Percentiles rank a stretch among this genome's conserved stretches.
Conservation (phyloP, 2,113 vertebrate species). For the Gallinago media region DNA sequence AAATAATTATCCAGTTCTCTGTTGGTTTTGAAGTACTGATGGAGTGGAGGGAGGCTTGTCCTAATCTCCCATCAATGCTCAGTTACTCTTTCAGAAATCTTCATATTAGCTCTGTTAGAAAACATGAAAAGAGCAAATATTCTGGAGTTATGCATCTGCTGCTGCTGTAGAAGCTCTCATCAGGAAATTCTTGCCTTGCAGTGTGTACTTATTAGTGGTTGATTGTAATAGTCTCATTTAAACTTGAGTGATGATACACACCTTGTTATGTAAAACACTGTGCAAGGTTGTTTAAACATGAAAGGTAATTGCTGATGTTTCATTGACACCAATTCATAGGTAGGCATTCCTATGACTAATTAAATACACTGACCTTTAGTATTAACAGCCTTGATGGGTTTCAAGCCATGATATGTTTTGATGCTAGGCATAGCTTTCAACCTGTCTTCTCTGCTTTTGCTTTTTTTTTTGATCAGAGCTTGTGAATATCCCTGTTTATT, state of each 20-base stretch:
- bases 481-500: not conserved
- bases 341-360: not conserved
- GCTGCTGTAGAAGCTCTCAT: not conserved
- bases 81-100: not conserved
- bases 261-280: slow-evolving; percentile 31
- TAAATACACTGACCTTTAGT: slow-evolving; percentile 12
- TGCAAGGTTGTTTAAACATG: slow-evolving; percentile 18
- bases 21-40: not conserved
- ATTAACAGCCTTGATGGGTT: not conserved
- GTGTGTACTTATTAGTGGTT: not conserved
- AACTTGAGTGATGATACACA: not conserved
- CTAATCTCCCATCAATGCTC: not conserved
- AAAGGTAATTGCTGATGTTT: slow-evolving; percentile 15
- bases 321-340: not conserved
- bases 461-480: not conserved
- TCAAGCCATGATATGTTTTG: not conserved
- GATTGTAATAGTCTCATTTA: not conserved
- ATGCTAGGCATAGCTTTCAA: not conserved
- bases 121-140: slow-evolving; percentile 10
- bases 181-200: not conserved
- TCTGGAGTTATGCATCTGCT: not conserved
- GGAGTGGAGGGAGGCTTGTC: not conserved
- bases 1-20: not conserved
- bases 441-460: not conserved
- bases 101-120: not conserved